Evolutionary conservation across 2,113 vertebrate species (phyloP).

Genomic region (Pedetes capensis): DNA sequence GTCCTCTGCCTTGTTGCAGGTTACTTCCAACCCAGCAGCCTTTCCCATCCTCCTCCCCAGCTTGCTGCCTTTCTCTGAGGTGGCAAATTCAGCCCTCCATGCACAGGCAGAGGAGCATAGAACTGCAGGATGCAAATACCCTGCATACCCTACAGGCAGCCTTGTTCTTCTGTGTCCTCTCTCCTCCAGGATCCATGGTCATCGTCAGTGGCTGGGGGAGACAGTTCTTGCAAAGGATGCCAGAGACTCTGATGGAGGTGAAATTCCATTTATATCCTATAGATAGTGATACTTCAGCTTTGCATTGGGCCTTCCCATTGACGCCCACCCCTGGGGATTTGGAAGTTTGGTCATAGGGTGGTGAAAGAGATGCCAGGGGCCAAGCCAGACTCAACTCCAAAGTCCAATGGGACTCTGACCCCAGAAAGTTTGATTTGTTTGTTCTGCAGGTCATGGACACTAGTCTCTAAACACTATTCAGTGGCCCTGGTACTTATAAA

Average conservation of each 20-base stretch:
- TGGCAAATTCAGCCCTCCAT: background rate
- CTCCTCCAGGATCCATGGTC: constrained; percentile 70
- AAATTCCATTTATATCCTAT: background rate
- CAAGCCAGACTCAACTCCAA: background rate
- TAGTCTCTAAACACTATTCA: background rate
- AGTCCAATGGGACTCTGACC: background rate
- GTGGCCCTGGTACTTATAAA: background rate
- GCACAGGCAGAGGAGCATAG: background rate
- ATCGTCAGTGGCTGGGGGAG: constrained; percentile 84
- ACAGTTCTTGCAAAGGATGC: constrained; percentile 76
- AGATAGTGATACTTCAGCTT: background rate
- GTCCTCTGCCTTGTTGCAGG: background rate
- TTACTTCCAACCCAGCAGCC: background rate
- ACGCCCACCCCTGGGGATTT: background rate
- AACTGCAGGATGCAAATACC: background rate
- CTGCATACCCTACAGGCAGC: background rate
- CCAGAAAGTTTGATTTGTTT: background rate
- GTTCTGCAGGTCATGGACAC: background rate
- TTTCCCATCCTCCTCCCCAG: background rate
- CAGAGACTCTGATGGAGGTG: constrained; percentile 82
- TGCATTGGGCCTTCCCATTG: background rate
- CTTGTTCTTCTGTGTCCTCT: background rate
- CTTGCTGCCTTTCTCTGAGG: background rate
- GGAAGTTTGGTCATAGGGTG: background rate
- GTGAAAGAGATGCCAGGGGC: background rate